Conservation (phyloP, 1,140 invertebrate genomes). For the Zaprionus vittiger region DNA sequence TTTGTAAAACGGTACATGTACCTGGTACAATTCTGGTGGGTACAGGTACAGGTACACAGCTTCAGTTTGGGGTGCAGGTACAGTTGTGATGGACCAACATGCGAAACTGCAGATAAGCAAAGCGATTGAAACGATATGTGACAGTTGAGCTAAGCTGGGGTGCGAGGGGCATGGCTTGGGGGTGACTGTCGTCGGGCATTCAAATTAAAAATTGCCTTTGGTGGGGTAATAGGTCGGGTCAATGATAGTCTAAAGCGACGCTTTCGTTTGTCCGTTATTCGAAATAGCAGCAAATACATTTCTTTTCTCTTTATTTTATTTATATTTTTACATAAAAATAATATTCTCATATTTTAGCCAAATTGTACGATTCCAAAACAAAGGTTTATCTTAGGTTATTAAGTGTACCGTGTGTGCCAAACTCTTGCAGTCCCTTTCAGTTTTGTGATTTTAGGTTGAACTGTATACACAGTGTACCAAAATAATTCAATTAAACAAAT, state of each 20-base stretch:
- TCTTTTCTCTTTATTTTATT: not conserved
- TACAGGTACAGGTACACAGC: not conserved
- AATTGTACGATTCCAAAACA: no score
- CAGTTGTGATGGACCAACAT: not conserved
- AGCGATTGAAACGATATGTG: not conserved
- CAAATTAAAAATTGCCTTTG: not conserved
- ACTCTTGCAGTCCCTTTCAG: no score
- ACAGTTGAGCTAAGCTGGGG: not conserved
- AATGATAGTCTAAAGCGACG: not conserved
- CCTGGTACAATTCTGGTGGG: conserved; percentile 1
- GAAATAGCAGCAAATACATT: not conserved
- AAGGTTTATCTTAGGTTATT: no score
- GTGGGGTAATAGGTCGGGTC: not conserved
- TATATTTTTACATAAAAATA: no score
- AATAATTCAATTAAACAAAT: no score
- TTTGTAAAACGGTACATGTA: conserved; percentile 27
- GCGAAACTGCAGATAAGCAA: not conserved
- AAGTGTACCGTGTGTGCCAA: no score
- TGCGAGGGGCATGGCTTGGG: not conserved
- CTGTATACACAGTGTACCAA: no score
- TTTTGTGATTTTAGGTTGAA: no score
- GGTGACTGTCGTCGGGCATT: not conserved
- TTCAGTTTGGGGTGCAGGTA: not conserved
- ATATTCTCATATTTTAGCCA: no score
- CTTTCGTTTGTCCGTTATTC: not conserved